Evolutionary conservation across 2,113 vertebrate species (phyloP), one percentile per base, ranked within the genome.

Genomic region (Tursiops truncatus): DNA sequence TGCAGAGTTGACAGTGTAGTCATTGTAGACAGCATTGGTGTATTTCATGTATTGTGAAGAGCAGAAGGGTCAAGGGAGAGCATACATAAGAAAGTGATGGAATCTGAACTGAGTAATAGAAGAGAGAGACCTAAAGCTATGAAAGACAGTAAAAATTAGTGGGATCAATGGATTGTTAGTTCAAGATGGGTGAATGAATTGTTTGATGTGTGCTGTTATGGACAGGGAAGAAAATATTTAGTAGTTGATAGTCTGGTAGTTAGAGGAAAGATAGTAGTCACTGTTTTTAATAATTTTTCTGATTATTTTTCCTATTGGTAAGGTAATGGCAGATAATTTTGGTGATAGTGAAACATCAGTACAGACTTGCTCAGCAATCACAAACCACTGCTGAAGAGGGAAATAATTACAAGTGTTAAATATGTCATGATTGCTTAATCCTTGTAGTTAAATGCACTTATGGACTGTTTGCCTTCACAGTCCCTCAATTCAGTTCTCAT

Each of bases 381-480:
- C n/a, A 93, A 81, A 56, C 25, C 18, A 14, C 3, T 71, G 14
- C 31, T 36, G 26, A 81, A 77, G 1, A 85, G 11, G 17, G 38
- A 92, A 67, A 3, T 71, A 33, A 36, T 63, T 33, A n/a, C 28
- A 44, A 85, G 28, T 14, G 15, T 67, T 70, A 83, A 88, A 77
- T 36, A 65, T 25, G 56, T 62, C 13, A 36, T 6, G 0, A 79
- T 88, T 44, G 33, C 7, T 80, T 17, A 31, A 14, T 94, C 53
- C 50, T 56, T 81, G 7, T 38, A 67, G 56, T 90, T 65, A 74
- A 95, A 87, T 0, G 0, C 80, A 8, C 47, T 65, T 44, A 74
- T n/a, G 58, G 77, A 74, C 58, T 85, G 50, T 93, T 94, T 87
- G 25, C 74, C 23, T 94, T 91, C 36, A 77, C 26, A 88, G 8